These are phyloP conservation scores for Dermatemys mawii DNA, from an alignment of 2,113 vertebrate species.

Conservation along the genomic window DNA sequence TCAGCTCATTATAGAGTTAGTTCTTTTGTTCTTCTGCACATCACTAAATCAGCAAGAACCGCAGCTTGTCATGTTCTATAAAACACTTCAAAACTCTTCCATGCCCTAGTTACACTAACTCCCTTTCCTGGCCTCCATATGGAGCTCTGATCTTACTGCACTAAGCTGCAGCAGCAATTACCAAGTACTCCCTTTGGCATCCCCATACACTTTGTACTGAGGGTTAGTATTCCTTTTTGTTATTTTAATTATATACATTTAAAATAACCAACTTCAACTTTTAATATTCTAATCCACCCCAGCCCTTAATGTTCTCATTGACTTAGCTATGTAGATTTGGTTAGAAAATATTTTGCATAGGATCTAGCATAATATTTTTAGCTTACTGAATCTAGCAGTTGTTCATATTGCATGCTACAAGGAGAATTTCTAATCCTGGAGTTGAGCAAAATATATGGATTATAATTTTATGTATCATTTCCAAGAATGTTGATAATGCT, in stretches of 20 bases:
- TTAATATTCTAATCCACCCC: conserved; percentile 41
- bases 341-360: conserved; percentile 12
- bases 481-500: neutral
- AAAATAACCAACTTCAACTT: conserved; percentile 56
- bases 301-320: conserved; percentile 51
- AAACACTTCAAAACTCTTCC: conserved; percentile 45
- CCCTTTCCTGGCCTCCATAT: neutral
- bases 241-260: conserved; percentile 50
- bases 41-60: conserved; percentile 36
- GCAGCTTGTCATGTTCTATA: conserved; percentile 31
- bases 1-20: neutral
- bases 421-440: conserved; percentile 44
- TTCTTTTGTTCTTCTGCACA: conserved; percentile 3
- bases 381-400: conserved; percentile 28
- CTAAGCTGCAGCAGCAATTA: conserved; percentile 16
- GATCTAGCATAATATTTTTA: conserved; percentile 30
- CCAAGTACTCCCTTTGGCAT: conserved; percentile 45
- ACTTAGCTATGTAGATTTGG: conserved; percentile 34
- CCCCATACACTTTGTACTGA: neutral
- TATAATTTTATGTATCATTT: conserved; percentile 42
- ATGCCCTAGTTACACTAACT: neutral
- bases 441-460: conserved; percentile 51
- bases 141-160: neutral
- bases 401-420: conserved; percentile 50
- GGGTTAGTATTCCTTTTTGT: conserved; percentile 58